Percentiles rank a stretch among this genome's conserved stretches.
Evolutionary conservation across 2,113 vertebrate species (phyloP).

Genomic region (Saguinus midas): DNA sequence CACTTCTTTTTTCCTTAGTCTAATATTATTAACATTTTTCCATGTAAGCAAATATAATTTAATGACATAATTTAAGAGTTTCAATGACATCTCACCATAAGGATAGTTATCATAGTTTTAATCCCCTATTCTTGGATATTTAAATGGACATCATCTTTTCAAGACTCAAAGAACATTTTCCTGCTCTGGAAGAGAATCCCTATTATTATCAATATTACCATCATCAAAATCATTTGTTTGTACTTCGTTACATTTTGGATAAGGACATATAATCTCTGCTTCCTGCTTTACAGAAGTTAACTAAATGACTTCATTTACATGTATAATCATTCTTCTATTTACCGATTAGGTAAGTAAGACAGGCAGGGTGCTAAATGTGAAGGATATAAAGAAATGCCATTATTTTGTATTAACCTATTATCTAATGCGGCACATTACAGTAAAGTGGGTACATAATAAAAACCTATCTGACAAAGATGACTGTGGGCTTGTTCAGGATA

Average conservation of each 20-base stretch:
- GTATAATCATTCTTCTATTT: background rate
- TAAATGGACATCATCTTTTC: background rate
- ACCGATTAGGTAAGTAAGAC: background rate
- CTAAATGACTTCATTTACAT: background rate
- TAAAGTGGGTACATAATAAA: background rate
- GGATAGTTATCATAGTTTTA: background rate
- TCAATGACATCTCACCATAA: background rate
- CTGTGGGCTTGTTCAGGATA: background rate
- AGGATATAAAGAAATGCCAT: background rate
- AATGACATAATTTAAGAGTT: background rate
- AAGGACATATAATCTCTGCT: slow-evolving; percentile 3
- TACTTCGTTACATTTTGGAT: background rate
- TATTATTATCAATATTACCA: background rate
- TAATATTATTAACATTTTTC: background rate
- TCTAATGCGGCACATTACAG: background rate
- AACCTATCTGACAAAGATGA: background rate
- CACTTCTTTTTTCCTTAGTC: background rate
- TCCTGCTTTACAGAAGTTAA: background rate
- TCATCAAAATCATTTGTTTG: background rate
- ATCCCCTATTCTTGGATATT: background rate
- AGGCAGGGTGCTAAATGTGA: background rate
- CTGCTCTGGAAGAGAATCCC: background rate
- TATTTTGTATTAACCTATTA: background rate
- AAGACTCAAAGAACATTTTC: background rate
- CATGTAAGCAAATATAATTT: slow-evolving; percentile 10